These are phyloP conservation scores for Myripristis jacobus DNA, from an alignment of 2,797 vertebrate genomes.

Conservation along the genomic window DNA sequence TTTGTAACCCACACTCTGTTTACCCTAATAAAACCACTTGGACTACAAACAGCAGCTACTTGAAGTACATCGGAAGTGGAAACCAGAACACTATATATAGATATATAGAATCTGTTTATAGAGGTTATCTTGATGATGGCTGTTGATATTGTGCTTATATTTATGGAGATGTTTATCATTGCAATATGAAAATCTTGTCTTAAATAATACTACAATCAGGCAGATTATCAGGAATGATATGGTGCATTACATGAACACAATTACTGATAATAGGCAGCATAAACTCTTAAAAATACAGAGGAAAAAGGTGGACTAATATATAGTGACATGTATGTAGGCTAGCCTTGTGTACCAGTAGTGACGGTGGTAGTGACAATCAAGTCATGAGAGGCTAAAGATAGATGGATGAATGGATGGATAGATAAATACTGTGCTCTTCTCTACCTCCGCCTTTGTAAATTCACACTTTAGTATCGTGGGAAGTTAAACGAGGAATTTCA, in stretches of 20 bases:
- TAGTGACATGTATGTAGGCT: too few relatives aligned
- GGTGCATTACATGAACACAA: too few relatives aligned
- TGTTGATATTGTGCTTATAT: too few relatives aligned
- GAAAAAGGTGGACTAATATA: neutral
- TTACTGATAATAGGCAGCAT: too few relatives aligned
- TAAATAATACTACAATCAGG: neutral
- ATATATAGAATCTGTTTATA: too few relatives aligned
- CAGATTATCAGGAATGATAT: neutral
- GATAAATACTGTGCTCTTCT: neutral
- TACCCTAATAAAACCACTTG: too few relatives aligned
- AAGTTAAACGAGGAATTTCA: constrained; percentile 91
- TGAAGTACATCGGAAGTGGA: too few relatives aligned
- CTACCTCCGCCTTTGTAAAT: constrained; percentile 20
- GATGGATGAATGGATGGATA: neutral
- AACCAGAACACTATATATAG: too few relatives aligned
- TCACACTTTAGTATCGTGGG: constrained; percentile 46
- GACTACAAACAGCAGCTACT: too few relatives aligned
- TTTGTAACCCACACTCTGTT: too few relatives aligned
- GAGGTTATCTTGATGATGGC: too few relatives aligned
- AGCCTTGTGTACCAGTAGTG: neutral
- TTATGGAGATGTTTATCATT: neutral
- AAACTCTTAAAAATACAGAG: neutral
- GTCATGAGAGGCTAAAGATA: constrained; percentile 7
- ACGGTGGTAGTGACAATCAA: neutral
- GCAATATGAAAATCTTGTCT: neutral